phyloP scores from a whole-genome alignment of 2,888 invertebrate genomes.

The Diadegma fenestrale region DNA sequence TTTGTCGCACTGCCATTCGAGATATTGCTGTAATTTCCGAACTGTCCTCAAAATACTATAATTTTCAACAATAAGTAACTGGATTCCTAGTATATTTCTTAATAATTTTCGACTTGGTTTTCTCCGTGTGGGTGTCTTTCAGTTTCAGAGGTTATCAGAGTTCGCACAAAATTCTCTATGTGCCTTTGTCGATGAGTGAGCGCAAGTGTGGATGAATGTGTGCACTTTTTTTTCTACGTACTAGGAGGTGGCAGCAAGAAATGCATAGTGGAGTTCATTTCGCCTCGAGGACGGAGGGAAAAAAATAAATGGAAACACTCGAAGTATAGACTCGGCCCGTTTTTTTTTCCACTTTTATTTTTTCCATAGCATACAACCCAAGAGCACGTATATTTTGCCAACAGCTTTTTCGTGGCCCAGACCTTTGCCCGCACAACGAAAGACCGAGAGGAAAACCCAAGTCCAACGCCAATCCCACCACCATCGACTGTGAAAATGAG shows the following conservation, averaged over 20 bases:
- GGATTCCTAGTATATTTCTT: too few relatives aligned
- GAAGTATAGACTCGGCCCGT: background rate
- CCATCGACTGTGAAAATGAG: slow-evolving; percentile 46
- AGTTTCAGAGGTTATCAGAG: slow-evolving; percentile 27
- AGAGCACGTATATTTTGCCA: slow-evolving; percentile 58
- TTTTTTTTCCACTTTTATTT: slow-evolving; percentile 17
- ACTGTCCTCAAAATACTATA: too few relatives aligned
- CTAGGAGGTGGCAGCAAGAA: slow-evolving; percentile 25
- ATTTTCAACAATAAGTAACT: too few relatives aligned
- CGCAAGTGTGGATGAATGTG: background rate
- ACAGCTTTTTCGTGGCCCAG: slow-evolving; percentile 53
- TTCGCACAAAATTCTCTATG: slow-evolving; percentile 3
- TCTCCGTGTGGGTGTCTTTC: slow-evolving; percentile 15
- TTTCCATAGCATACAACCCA: slow-evolving; percentile 27
- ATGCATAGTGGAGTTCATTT: slow-evolving; percentile 45
- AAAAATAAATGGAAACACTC: slow-evolving; percentile 32
- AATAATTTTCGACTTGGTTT: too few relatives aligned
- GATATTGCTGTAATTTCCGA: too few relatives aligned
- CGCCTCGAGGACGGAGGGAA: slow-evolving; percentile 6
- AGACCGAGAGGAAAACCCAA: slow-evolving; percentile 38
- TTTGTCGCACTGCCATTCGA: too few relatives aligned
- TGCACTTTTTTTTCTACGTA: background rate
- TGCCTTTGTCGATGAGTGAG: background rate
- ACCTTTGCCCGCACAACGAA: slow-evolving; percentile 37
- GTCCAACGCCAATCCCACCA: slow-evolving; percentile 33